Conservation (phyloP, 1,140 invertebrate species). For the Drosophila prosaltans region DNA sequence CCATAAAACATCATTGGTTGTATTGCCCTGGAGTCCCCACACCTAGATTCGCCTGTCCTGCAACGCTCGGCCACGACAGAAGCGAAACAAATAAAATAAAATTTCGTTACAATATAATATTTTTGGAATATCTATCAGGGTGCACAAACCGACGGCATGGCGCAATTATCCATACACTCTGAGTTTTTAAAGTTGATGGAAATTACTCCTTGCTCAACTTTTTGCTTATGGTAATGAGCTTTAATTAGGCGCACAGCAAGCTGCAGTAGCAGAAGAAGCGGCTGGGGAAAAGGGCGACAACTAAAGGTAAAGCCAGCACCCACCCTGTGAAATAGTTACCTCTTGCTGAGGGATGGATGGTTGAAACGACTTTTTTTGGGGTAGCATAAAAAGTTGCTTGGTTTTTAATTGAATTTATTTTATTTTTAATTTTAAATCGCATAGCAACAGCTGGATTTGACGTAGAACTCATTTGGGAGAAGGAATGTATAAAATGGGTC, state of each 20-base stretch:
- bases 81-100: no score
- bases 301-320: constrained; percentile 30
- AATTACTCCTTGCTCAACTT: constrained; percentile 71
- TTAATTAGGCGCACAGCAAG: constrained; percentile 79
- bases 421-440: constrained; percentile 43
- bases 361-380: constrained; percentile 29
- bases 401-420: constrained; percentile 15
- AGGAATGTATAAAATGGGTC: constrained; percentile 41
- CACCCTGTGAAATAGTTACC: constrained; percentile 37
- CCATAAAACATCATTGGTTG: no score
- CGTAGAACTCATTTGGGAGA: constrained; percentile 15
- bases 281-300: constrained; percentile 19
- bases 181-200: constrained; percentile 25
- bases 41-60: no score
- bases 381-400: constrained; percentile 7
- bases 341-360: constrained; percentile 24
- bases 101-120: no score
- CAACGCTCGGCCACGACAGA: no score
- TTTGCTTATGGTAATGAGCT: constrained; percentile 81
- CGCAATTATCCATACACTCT: neutral
- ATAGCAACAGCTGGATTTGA: constrained; percentile 56
- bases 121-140: constrained; percentile 14
- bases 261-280: constrained; percentile 17
- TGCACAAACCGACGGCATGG: constrained; percentile 53
- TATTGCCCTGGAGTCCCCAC: no score